Evolutionary conservation across 2,113 vertebrate genomes (phyloP).

Genomic region (Microcebus griseorufus): DNA sequence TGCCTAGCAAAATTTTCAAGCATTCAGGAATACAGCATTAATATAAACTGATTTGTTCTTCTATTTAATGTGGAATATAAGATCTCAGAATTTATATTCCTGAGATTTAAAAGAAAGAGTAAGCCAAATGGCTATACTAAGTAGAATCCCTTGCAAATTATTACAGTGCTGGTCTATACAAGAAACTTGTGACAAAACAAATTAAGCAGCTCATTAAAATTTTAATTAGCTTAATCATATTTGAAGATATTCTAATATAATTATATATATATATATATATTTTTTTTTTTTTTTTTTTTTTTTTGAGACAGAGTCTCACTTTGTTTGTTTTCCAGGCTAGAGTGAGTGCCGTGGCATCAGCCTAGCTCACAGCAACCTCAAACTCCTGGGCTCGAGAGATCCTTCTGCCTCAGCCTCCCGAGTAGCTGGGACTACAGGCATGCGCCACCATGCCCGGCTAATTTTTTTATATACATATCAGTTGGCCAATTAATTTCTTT

Average conservation of each 20-base stretch:
- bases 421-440: no score
- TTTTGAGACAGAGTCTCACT: no score
- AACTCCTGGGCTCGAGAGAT: no score
- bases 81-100: background rate
- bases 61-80: background rate
- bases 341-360: no score
- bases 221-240: background rate
- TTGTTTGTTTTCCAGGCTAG: no score
- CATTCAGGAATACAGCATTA: background rate
- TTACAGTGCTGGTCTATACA: background rate
- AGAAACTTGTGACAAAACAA: background rate
- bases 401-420: no score
- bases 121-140: background rate
- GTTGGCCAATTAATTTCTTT: no score
- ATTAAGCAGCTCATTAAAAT: background rate
- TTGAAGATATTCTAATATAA: background rate
- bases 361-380: no score
- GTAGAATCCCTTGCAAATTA: background rate
- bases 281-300: no score
- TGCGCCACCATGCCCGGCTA: no score
- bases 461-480: no score
- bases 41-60: background rate
- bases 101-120: background rate
- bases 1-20: background rate
- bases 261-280: no score